Percentiles rank a stretch among this genome's conserved stretches.
Evolutionary conservation across 2,888 invertebrate genomes (phyloP).

Genomic region (Epinotia demarniana): DNA sequence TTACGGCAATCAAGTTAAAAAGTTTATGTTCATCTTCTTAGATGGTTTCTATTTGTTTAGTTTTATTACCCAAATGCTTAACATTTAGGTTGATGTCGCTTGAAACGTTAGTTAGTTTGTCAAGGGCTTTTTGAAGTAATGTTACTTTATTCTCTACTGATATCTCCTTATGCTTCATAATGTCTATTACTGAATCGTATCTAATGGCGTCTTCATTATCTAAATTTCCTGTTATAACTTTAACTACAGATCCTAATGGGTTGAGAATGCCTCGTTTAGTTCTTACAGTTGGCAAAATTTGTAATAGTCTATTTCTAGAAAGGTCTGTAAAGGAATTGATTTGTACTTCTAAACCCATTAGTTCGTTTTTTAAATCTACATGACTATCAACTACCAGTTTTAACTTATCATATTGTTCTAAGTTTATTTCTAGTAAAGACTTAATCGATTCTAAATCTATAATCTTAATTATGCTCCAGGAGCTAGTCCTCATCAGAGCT

Average conservation of each 20-base stretch:
- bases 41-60: slow-evolving; percentile 4
- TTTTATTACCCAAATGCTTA: slow-evolving; percentile 30
- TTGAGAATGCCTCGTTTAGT: slow-evolving; percentile 43
- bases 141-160: slow-evolving; percentile 33
- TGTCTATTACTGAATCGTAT: slow-evolving; percentile 34
- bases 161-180: slow-evolving; percentile 34
- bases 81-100: slow-evolving; percentile 38
- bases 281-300: slow-evolving; percentile 23
- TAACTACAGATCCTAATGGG: slow-evolving; percentile 47
- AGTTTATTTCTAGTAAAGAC: background rate
- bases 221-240: slow-evolving; percentile 50
- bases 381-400: slow-evolving; percentile 10
- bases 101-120: slow-evolving; percentile 37
- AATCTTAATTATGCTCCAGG: slow-evolving; percentile 43
- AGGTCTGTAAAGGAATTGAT: slow-evolving; percentile 7
- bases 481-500: slow-evolving; percentile 45
- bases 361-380: background rate
- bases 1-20: slow-evolving; percentile 6
- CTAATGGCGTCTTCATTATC: slow-evolving; percentile 49
- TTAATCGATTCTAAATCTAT: slow-evolving; percentile 39
- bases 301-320: background rate
- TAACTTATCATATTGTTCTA: slow-evolving; percentile 15
- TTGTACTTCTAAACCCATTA: slow-evolving; percentile 34
- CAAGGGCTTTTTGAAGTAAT: slow-evolving; percentile 22
- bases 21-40: slow-evolving; percentile 2